These are phyloP conservation scores for Mesembrinibis cayennensis DNA, from an alignment of 2,113 vertebrate species.

Conservation along the genomic window DNA sequence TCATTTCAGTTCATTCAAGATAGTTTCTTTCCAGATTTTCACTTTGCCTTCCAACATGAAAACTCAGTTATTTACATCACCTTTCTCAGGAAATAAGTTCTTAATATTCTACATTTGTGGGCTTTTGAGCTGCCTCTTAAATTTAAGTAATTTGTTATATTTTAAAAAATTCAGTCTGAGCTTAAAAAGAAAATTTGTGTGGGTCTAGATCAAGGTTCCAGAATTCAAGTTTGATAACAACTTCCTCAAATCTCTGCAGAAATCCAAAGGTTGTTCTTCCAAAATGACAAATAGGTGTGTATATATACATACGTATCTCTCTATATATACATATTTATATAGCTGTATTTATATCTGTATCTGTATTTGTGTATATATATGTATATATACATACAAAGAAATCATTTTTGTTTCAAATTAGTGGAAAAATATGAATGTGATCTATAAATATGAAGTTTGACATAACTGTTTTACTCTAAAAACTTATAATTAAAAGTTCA, in stretches of 20 bases:
- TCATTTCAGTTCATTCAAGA: neutral
- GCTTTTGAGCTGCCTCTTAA: neutral
- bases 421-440: neutral
- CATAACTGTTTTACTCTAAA: neutral
- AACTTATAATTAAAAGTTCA: neutral
- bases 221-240: neutral
- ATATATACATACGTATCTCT: fast-evolving
- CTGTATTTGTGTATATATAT: neutral
- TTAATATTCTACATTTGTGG: neutral
- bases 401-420: neutral
- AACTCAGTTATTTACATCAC: neutral
- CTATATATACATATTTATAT: neutral
- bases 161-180: neutral
- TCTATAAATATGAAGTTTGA: neutral
- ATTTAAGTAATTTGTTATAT: neutral
- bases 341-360: neutral
- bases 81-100: neutral
- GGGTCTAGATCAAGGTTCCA: neutral
- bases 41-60: neutral
- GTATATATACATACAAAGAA: neutral
- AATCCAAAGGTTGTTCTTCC: neutral
- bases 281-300: neutral
- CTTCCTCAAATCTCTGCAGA: neutral
- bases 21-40: neutral
- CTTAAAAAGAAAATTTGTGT: neutral